Percentiles rank a stretch among this genome's conserved stretches.
Evolutionary conservation across 1,140 invertebrate species (phyloP).

Genomic region (Myzus persicae): DNA sequence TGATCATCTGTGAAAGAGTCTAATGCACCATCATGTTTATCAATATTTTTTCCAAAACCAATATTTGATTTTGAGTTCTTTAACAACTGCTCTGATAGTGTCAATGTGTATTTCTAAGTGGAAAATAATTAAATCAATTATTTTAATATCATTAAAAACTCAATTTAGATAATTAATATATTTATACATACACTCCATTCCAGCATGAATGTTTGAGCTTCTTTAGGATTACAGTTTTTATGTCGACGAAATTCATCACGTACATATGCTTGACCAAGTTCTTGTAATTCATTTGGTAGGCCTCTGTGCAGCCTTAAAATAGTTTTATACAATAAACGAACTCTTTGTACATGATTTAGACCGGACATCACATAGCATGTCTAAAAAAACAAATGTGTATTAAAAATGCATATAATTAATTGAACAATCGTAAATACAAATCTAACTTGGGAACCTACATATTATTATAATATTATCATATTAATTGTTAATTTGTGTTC

Average conservation of each 20-base stretch:
- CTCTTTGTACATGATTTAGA: slow-evolving; percentile 71
- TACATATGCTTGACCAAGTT: slow-evolving; percentile 85
- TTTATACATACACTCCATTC: slow-evolving; percentile 84
- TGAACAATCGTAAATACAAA: neutral
- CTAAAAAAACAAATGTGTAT: neutral
- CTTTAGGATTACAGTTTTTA: slow-evolving; percentile 76
- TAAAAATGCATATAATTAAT: neutral
- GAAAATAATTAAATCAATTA: slow-evolving; percentile 45
- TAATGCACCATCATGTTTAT: slow-evolving; percentile 67
- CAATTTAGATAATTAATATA: neutral
- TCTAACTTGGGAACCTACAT: neutral
- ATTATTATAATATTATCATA: neutral
- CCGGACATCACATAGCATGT: slow-evolving; percentile 61
- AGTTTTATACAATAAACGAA: slow-evolving; percentile 85
- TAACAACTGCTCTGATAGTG: slow-evolving; percentile 75
- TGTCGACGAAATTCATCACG: slow-evolving; percentile 89
- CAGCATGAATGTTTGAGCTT: slow-evolving; percentile 80
- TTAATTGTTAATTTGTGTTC: neutral
- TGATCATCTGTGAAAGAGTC: slow-evolving; percentile 82
- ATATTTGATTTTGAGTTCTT: slow-evolving; percentile 68
- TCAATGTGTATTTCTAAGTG: slow-evolving; percentile 78
- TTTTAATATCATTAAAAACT: slow-evolving; percentile 26
- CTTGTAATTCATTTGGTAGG: slow-evolving; percentile 76
- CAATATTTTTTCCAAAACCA: slow-evolving; percentile 71
- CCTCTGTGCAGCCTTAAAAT: slow-evolving; percentile 86